Conservation (phyloP, 2,113 vertebrate genomes). For the Puffinus mauretanicus region DNA sequence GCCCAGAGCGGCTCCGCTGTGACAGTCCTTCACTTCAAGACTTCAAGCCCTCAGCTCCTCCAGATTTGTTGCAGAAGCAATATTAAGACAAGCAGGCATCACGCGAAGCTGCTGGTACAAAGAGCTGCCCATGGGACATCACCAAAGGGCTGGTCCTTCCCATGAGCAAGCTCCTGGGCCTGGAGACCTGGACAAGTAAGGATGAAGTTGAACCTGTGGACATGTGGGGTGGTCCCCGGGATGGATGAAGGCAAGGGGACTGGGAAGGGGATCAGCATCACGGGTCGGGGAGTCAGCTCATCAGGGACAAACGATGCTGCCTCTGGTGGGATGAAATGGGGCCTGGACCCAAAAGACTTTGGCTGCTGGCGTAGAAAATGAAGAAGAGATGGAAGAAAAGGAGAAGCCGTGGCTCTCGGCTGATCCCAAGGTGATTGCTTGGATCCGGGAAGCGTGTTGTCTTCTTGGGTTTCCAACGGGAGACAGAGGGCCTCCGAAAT, state of each 20-base stretch:
- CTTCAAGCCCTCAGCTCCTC: background rate
- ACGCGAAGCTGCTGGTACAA: background rate
- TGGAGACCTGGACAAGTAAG: background rate
- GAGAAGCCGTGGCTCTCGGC: background rate
- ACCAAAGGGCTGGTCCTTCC: background rate
- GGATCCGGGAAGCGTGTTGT: accelerated
- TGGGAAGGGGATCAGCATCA: background rate
- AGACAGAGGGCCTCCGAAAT: background rate
- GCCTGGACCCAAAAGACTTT: background rate
- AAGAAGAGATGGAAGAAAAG: background rate
- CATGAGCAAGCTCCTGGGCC: accelerated
- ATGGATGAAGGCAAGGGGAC: background rate
- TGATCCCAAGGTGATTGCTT: background rate
- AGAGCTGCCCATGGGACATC: background rate
- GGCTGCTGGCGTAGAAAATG: background rate
- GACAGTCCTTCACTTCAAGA: background rate
- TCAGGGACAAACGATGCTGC: background rate
- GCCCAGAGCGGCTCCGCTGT: accelerated
- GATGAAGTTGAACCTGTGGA: background rate
- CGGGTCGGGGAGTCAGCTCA: accelerated
- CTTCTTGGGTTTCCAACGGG: background rate
- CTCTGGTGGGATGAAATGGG: background rate
- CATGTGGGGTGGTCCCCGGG: accelerated
- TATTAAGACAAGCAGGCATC: background rate
- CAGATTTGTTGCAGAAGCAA: background rate